Conservation (phyloP, 2,797 vertebrate genomes). For the Chanos chanos region DNA sequence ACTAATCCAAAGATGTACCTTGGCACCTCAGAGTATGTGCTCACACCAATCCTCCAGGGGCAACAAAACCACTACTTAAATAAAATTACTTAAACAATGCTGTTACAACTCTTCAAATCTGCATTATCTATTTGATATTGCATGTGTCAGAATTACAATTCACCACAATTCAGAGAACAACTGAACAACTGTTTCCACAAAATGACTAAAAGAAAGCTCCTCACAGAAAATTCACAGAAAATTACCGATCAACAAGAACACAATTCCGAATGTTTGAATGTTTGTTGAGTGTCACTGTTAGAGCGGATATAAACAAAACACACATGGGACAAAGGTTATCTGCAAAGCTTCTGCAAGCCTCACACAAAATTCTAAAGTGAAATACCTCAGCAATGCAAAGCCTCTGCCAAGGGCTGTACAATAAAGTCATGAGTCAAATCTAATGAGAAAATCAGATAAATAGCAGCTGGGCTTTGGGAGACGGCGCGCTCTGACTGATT, state of each 20-base stretch:
- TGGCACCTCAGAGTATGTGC: constrained; percentile 10
- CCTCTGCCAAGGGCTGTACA: constrained; percentile 68
- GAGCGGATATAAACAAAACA: constrained; percentile 23
- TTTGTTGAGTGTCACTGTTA: constrained; percentile 21
- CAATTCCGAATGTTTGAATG: constrained; percentile 29
- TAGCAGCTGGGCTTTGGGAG: constrained; percentile 70
- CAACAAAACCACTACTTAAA: constrained; percentile 17
- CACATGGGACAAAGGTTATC: constrained; percentile 35
- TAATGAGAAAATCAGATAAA: constrained; percentile 84
- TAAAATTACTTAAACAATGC: constrained; percentile 8
- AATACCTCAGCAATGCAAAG: constrained; percentile 46
- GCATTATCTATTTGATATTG: too few relatives aligned
- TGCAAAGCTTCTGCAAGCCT: constrained; percentile 5
- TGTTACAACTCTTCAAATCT: too few relatives aligned
- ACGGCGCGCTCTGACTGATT: constrained; percentile 73
- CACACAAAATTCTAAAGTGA: constrained; percentile 40
- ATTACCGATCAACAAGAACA: constrained; percentile 1
- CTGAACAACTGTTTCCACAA: constrained; percentile 24
- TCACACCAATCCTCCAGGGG: constrained; percentile 6
- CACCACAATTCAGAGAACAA: neutral
- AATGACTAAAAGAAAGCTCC: constrained; percentile 11
- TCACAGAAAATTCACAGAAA: constrained; percentile 35
- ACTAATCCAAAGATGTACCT: constrained; percentile 23
- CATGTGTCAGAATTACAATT: too few relatives aligned
- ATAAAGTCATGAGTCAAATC: constrained; percentile 77